These are phyloP conservation scores for Lophura nycthemera DNA, from an alignment of 2,113 vertebrate genomes.

Conservation along the genomic window DNA sequence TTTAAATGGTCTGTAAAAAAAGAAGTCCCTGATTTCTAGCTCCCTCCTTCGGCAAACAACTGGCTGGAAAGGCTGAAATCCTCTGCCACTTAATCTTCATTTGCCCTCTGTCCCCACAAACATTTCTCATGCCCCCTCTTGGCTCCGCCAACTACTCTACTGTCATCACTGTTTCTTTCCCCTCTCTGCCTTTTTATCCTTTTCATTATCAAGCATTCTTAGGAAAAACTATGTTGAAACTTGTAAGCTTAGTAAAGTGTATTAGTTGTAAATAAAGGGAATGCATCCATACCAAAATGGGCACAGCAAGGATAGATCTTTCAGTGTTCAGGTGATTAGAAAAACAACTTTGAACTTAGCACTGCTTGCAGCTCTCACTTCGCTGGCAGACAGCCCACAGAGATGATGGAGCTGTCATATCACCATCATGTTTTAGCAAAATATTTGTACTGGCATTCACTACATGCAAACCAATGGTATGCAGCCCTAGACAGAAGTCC, in stretches of 20 bases:
- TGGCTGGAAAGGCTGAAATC: neutral
- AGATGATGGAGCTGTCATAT: neutral
- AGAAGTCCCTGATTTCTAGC: neutral
- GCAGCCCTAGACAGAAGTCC: neutral
- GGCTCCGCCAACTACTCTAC: neutral
- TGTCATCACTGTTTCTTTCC: neutral
- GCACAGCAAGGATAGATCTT: neutral
- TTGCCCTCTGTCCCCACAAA: neutral
- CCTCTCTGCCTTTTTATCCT: neutral
- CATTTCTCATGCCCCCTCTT: neutral
- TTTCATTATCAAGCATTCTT: neutral
- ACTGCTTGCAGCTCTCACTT: neutral
- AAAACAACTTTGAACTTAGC: rapidly evolving
- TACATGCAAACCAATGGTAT: neutral
- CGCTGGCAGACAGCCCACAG: neutral
- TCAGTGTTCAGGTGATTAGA: neutral
- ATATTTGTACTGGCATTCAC: neutral
- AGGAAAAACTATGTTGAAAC: neutral
- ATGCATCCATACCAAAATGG: neutral
- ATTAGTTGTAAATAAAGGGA: neutral
- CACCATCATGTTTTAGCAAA: neutral
- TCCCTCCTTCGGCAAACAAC: neutral
- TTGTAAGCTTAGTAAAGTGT: neutral
- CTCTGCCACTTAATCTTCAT: neutral
- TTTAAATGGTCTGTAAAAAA: neutral